Evolutionary conservation across 2,888 invertebrate genomes (phyloP), one percentile per base, ranked within the genome.

Genomic region (Hoplodrina ambigua): DNA sequence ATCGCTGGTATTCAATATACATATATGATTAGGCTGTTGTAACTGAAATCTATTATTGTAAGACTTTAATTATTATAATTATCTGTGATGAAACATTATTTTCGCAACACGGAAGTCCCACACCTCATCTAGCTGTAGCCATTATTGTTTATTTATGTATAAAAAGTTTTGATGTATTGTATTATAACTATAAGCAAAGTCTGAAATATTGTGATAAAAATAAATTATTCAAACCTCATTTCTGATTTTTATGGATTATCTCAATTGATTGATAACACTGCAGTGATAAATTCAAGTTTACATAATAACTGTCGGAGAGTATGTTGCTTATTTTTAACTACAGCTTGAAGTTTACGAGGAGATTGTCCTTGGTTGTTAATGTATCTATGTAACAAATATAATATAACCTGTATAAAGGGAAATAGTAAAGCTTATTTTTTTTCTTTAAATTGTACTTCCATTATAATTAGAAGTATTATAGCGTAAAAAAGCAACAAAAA

Each of bases 181-280:
- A 82, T 81, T 85, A 73, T 81, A 83, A 80, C 78, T 83, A 33
- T 92, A 90, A 90, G 89, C 83, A 87, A 92, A 92, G 92, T 92
- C 92, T 92, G 90, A 92, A 87, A 88, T 81, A 88, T 88, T 90
- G 93, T 93, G 93, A 93, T 94, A 93, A 86, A 86, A 84, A 83
- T 88, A 90, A 90, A 89, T 90, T 91, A 88, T 89, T 90, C 87
- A 88, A 87, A 89, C 87, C 88, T 79, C 87, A 85, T 86, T 84
- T 85, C 80, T 83, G 84, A 88, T 83, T 85, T 86, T 85, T 75
- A 70, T 76, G 70, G 62, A 68, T 62, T 82, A 64, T 69, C 64
- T 77, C 58, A 79, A 80, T 58, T 52, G 58, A 73, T 65, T 70
- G 50, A 79, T 87, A 80, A 73, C 78, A 78, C 67, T 64, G 72